Percentiles rank a stretch among this genome's conserved stretches.
Evolutionary conservation across 2,888 invertebrate species (phyloP).

Genomic region (Synergus laeviventris): DNA sequence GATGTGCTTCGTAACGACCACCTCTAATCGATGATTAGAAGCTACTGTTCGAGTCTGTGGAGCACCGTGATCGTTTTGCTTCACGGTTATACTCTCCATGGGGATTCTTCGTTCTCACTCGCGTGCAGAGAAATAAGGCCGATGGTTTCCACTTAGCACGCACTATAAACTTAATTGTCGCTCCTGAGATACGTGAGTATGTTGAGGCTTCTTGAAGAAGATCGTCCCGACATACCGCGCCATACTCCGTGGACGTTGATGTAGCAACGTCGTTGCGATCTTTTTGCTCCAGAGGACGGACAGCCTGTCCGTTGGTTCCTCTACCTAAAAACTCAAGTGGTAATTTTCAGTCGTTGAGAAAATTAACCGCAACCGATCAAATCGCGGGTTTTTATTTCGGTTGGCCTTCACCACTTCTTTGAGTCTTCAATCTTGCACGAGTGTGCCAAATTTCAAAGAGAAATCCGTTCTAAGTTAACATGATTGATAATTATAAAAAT

Average conservation of each 20-base stretch:
- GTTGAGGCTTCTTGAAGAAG: conserved; percentile 42
- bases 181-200: conserved; percentile 54
- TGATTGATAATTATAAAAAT: no score
- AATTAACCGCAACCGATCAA: background rate
- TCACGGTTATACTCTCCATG: conserved; percentile 43
- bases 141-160: conserved; percentile 61
- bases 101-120: conserved; percentile 47
- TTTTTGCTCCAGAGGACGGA: background rate
- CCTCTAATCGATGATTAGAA: conserved; percentile 65
- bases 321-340: background rate
- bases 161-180: conserved; percentile 59
- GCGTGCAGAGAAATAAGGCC: conserved; percentile 57
- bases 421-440: background rate
- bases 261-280: background rate
- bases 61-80: conserved; percentile 45
- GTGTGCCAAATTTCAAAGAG: background rate
- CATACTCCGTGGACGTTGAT: background rate
- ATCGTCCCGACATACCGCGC: conserved; percentile 47
- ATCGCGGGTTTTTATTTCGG: conserved; percentile 3
- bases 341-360: conserved; percentile 12
- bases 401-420: background rate
- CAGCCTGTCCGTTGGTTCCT: conserved; percentile 3
- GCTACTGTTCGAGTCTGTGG: conserved; percentile 54
- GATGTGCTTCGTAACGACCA: conserved; percentile 55
- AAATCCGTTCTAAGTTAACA: background rate